These are phyloP conservation scores for Gobionotothen gibberifrons DNA, from an alignment of 2,797 vertebrate genomes.

Conservation along the genomic window DNA sequence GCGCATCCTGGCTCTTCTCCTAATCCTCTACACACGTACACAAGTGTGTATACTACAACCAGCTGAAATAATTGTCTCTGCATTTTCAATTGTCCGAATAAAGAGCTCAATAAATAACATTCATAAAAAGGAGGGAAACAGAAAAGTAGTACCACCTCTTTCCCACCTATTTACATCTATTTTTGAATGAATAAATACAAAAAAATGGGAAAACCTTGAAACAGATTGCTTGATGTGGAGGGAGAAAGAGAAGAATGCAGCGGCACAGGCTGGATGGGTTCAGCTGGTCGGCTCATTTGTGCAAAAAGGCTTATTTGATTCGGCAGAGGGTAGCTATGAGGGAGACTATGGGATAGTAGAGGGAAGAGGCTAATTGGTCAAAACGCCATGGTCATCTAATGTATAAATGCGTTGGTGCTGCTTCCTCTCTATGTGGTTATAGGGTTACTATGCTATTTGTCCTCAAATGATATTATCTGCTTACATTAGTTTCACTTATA, in stretches of 20 bases:
- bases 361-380: conserved; percentile 61
- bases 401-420: conserved; percentile 11
- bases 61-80: neutral
- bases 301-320: conserved; percentile 54
- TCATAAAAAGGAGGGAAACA: conserved; percentile 37
- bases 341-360: conserved; percentile 25
- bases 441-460: conserved; percentile 31
- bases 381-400: conserved; percentile 41
- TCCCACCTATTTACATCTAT: conserved; percentile 36
- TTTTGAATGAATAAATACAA: conserved; percentile 61
- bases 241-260: conserved; percentile 21
- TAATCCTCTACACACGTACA: neutral
- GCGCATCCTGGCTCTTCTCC: neutral
- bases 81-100: neutral
- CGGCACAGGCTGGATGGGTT: conserved; percentile 28
- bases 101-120: conserved; percentile 40
- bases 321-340: conserved; percentile 35
- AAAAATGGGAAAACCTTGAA: conserved; percentile 53
- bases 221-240: conserved; percentile 21
- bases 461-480: conserved; percentile 17
- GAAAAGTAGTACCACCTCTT: conserved; percentile 28
- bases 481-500: conserved; percentile 15
- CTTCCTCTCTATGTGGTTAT: conserved; percentile 15
- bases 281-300: conserved; percentile 51
- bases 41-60: neutral